Evolutionary conservation across 1,140 invertebrate genomes (phyloP).

Genomic region (Trichogramma pretiosum): DNA sequence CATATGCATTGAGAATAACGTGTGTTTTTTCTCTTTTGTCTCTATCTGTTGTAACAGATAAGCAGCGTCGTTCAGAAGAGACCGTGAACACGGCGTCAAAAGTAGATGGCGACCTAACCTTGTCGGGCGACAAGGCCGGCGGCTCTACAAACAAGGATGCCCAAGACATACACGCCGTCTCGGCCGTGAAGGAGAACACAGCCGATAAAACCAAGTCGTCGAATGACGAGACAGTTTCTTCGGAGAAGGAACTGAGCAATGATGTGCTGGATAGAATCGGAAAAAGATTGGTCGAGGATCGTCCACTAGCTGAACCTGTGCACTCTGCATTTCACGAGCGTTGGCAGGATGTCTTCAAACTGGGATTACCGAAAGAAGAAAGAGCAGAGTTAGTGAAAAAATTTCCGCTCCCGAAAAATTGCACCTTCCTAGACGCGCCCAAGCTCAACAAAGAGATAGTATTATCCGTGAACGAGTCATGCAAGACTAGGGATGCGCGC

Average conservation of each 20-base stretch:
- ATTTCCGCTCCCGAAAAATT: constrained; percentile 17
- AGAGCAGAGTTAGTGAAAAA: constrained; percentile 7
- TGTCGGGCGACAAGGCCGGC: too few relatives aligned
- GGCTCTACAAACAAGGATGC: too few relatives aligned
- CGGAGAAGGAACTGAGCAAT: background rate
- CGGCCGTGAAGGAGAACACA: too few relatives aligned
- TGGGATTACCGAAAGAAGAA: constrained; percentile 19
- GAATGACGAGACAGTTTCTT: too few relatives aligned
- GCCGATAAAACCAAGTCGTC: too few relatives aligned
- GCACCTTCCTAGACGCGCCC: constrained; percentile 13
- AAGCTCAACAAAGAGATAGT: constrained; percentile 13
- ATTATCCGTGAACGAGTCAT: background rate
- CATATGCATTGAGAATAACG: too few relatives aligned
- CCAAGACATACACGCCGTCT: too few relatives aligned
- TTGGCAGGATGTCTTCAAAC: constrained; percentile 18
- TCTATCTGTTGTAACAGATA: too few relatives aligned
- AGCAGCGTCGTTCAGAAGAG: too few relatives aligned
- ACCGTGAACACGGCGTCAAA: too few relatives aligned
- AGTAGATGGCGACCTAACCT: too few relatives aligned
- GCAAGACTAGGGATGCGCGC: constrained; percentile 4
- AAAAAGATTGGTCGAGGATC: constrained; percentile 9
- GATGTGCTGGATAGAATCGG: constrained; percentile 18
- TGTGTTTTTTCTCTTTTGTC: too few relatives aligned
- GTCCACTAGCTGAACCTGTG: constrained; percentile 1
- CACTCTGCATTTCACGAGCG: constrained; percentile 14